Base-by-base conservation (phyloP, 2,888 invertebrate genomes). In the Acanthosepion pharaonis region DNA sequence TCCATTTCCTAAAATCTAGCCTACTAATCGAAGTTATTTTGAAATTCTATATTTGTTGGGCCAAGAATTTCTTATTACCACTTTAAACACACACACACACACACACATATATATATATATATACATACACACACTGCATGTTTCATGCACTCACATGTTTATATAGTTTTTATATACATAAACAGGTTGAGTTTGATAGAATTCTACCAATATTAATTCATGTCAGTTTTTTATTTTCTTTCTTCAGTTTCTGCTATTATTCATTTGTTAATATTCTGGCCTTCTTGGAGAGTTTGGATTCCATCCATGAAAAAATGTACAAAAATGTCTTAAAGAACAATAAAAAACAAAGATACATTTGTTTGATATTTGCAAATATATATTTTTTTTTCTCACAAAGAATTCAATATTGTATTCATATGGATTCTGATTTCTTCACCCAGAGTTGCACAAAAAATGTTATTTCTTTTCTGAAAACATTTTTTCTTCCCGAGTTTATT, bases 361-460 rank as follows among this genome's bases (percentile, higher is more conserved):
- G 78, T 78, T 78, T 78, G 78, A 78, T 78, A 78, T 78, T 78
- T 78, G n/a, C n/a, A 78, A 78, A 78, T 78, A 78, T 78, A n/a
- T n/a, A n/a, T 78, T 18, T 78, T 78, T 78, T 78, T 11, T n/a
- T 78, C 28, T 64, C 23, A 25, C 64, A 33, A 18, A 78, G 15
- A n/a, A 78, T 78, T 15, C 78, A n/a, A n/a, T 78, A 78, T 78
- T 78, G 78, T n/a, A 78, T 78, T 78, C 78, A 78, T 78, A 78
- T 78, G 78, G 78, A 78, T 78, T 78, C 78, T 78, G 78, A 78
- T 15, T n/a, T 78, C n/a, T 59, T 59, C 59, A 59, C 59, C 59
- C 23, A 59, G 59, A 59, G 23, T 5, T 23, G 4, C 20, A 59
- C 20, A 55, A 55, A 59, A 59, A 78, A n/a, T 78, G 15, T 78